Conservation (phyloP, 2,888 invertebrate genomes). For the Drosophila mulleri region DNA sequence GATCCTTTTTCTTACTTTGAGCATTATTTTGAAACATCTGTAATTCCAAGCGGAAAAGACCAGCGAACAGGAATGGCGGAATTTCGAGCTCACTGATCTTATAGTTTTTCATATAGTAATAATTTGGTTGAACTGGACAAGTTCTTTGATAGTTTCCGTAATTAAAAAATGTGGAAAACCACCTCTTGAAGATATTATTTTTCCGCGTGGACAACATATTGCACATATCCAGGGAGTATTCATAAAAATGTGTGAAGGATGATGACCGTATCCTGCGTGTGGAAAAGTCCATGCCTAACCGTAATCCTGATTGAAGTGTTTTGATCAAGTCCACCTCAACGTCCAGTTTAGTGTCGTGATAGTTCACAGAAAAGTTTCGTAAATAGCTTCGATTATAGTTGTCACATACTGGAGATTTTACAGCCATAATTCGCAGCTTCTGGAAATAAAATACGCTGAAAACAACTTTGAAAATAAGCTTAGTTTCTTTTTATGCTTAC, state of each 20-base stretch:
- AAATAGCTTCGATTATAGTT: slow-evolving; percentile 48
- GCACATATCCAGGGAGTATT: slow-evolving; percentile 64
- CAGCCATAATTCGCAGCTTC: slow-evolving; percentile 21
- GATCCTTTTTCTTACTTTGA: slow-evolving; percentile 15
- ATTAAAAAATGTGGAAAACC: slow-evolving; percentile 51
- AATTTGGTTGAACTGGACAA: slow-evolving; percentile 56
- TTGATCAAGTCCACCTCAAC: slow-evolving; percentile 31
- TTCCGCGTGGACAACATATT: slow-evolving; percentile 42
- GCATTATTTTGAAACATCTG: slow-evolving; percentile 34
- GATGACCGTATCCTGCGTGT: slow-evolving; percentile 7
- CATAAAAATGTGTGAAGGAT: slow-evolving; percentile 44
- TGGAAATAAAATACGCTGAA: slow-evolving; percentile 15
- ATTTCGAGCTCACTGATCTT: slow-evolving; percentile 35
- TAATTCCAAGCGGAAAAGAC: slow-evolving; percentile 49
- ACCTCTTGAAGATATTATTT: slow-evolving; percentile 54
- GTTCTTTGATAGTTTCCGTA: slow-evolving; percentile 58
- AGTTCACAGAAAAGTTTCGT: slow-evolving; percentile 8
- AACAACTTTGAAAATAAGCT: background rate
- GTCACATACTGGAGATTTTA: slow-evolving; percentile 27
- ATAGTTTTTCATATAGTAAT: slow-evolving; percentile 55
- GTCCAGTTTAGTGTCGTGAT: slow-evolving; percentile 10
- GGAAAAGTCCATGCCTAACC: slow-evolving; percentile 42
- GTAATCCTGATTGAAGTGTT: slow-evolving; percentile 31
- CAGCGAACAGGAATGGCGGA: slow-evolving; percentile 54
- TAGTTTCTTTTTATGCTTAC: background rate